Evolutionary conservation across 2,888 invertebrate species (phyloP), one percentile per base, ranked within the genome.

Genomic region (Macrophya alboannulata): DNA sequence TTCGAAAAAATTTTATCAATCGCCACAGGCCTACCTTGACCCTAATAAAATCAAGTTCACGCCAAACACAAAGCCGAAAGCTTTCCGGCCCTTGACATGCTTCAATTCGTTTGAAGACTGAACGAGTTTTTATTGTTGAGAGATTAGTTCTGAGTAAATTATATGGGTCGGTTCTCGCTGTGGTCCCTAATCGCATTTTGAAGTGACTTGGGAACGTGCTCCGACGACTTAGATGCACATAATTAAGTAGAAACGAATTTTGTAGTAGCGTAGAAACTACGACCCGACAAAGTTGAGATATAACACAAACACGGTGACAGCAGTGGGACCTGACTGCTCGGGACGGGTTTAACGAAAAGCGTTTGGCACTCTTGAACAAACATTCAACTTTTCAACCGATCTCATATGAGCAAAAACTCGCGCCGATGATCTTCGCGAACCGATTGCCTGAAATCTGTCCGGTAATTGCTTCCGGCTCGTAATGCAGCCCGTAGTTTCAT

Each of bases 401-500:
- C 55, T 55, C 55, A n/a, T n/a, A n/a, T n/a, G n/a, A 55, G 6
- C 55, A 17, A n/a, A 55, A 55, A n/a, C 55, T 55, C n/a, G 55
- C n/a, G n/a, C n/a, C n/a, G 6, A n/a, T 17, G 55, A n/a, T 55
- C 55, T 8, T n/a, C n/a, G 21, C 12, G 25, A 25, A 21, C 62
- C 62, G 55, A 62, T 21, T 62, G 12, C 10, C 12, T 25, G 12
- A 62, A 25, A 62, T 62, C 25, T 62, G 45, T 74, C 45, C n/a
- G 21, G 45, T 74, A 45, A 74, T 43, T 74, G n/a, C 45, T 74
- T 74, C 72, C 15, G 37, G 37, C 17, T 37, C 37, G 21, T 17
- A 45, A 43, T 45, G 43, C 72, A 74, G n/a, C 71, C 40, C 71
- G 71, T 6, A 74, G 72, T 17, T 43, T 43, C 21, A 25, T 43